Evolutionary conservation across 2,797 vertebrate species (phyloP), one percentile per base, ranked within the genome.

Genomic region (Muscicapa comitata): DNA sequence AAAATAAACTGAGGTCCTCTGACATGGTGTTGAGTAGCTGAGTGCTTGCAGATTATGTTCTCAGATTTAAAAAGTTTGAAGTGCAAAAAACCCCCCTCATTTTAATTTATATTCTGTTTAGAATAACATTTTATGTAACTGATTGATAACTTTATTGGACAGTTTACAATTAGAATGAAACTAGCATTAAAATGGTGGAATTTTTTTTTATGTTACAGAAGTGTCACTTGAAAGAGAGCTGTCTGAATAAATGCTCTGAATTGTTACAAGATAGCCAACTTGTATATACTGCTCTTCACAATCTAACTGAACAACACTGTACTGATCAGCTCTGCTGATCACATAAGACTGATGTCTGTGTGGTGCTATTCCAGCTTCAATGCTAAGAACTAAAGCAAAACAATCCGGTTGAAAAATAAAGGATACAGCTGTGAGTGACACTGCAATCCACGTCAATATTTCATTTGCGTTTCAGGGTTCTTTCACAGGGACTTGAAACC

Each of bases 401-500:
- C 19, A 40, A 7, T 66, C 29, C 33, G 40, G 25, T 10, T 94
- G 18, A 33, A 57, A 88, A 79, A 51, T 26, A 53, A 61, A 76
- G 31, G 17, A 20, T 74, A 17, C 33, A 43, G 33, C 63, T 74
- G 9, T 26, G 10, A 24, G 6, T 66, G 31, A 29, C 37, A 31
- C 38, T 77, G 35, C 38, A 77, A 5, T 63, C 28, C 18, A 72
- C 14, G 23, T 72, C 29, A 43, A 1, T 94, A 47, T 88, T 93
- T 87, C 13, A 17, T 95, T 97, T 92, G 91, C 73, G 87, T 97
- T 86, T 28, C 81, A 98, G 98, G 98, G 53, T 98, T 98, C 96
- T 98, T 98, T 89, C 98, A 98, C 62, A 97, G 98, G 85, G 98
- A 98, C 93, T 94, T 98, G 96, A 98, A 98, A 94, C 98, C 98